Base-by-base conservation (phyloP, 2,797 vertebrate species). In the Miichthys miiuy region DNA sequence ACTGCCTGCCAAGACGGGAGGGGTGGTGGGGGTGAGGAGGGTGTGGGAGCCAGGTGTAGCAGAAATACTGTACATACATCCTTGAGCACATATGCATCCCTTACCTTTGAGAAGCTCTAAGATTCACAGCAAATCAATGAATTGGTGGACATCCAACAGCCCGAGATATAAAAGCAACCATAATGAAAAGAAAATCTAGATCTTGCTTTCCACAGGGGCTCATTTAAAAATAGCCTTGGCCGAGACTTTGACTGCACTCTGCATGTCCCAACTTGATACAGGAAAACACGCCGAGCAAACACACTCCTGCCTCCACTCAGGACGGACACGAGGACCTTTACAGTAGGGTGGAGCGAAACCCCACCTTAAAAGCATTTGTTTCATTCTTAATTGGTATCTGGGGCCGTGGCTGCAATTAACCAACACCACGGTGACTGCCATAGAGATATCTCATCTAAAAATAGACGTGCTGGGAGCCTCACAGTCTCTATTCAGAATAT, bases 401-500 rank as follows among this genome's bases (percentile, higher is more conserved):
- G 95, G 95, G 95, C 91, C 85, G 75, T 77, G 89, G 90, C 94
- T 94, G 94, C 92, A 94, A 95, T 95, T 95, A 95, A 92, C 90
- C 91, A 89, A 92, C 91, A 91, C 91, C 91, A 84, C 79, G 50
- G 89, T 87, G 94, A 95, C 93, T 94, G 92, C 93, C 95, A 95
- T 95, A 94, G 95, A 94, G 95, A 95, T 94, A 94, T 88, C 82
- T 84, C 2, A 2, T 85, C 95, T 95, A 96, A 94, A 95, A 95
- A 96, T 96, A 96, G 94, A 92, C 38, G 90, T 91, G 92, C 92
- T 95, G 92, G 93, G 93, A 96, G 94, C 95, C 95, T 95, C 95
- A 93, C 92, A 94, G 94, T 96, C 95, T 95, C 93, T 93, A 94
- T 95, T 96, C 94, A 96, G 94, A 96, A 96, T 95, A 95, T 96